phyloP scores from a whole-genome alignment of 2,797 vertebrate genomes.

The Parauchenoglanis punctatus region DNA sequence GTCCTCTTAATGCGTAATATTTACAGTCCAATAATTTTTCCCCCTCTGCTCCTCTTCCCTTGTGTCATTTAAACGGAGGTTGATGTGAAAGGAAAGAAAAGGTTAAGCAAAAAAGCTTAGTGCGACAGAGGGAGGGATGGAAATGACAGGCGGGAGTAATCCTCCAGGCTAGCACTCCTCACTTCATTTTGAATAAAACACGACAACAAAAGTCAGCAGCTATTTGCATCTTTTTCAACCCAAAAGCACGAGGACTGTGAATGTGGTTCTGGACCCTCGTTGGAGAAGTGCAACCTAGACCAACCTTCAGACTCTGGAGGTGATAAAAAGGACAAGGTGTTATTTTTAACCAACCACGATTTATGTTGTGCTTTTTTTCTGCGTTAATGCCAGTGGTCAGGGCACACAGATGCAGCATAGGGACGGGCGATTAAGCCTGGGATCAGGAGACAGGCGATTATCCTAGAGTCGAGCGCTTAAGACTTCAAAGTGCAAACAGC shows the following conservation, averaged over 20 bases:
- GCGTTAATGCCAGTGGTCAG: constrained; percentile 52
- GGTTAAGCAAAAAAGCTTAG: constrained; percentile 26
- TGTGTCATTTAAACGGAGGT: constrained; percentile 12
- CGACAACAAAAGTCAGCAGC: constrained; percentile 15
- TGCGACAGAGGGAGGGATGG: neutral
- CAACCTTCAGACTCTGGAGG: constrained; percentile 46
- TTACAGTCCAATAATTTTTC: neutral
- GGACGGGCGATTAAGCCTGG: constrained; percentile 67
- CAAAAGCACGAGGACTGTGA: constrained; percentile 31
- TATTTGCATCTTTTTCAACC: neutral
- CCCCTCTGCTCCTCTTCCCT: neutral
- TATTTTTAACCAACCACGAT: constrained; percentile 55
- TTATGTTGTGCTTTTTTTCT: constrained; percentile 31
- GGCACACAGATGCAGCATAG: constrained; percentile 57
- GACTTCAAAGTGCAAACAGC: constrained; percentile 77
- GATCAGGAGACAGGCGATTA: constrained; percentile 77
- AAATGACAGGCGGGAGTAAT: constrained; percentile 15
- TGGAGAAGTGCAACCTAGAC: constrained; percentile 37
- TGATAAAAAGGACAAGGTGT: constrained; percentile 51
- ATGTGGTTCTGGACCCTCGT: constrained; percentile 21
- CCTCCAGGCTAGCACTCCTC: constrained; percentile 27
- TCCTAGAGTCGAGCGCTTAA: constrained; percentile 76
- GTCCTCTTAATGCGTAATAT: neutral
- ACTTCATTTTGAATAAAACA: constrained; percentile 31
- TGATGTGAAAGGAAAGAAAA: constrained; percentile 24